Base-by-base conservation (phyloP, 1,140 invertebrate species). In the Campodea augens region DNA sequence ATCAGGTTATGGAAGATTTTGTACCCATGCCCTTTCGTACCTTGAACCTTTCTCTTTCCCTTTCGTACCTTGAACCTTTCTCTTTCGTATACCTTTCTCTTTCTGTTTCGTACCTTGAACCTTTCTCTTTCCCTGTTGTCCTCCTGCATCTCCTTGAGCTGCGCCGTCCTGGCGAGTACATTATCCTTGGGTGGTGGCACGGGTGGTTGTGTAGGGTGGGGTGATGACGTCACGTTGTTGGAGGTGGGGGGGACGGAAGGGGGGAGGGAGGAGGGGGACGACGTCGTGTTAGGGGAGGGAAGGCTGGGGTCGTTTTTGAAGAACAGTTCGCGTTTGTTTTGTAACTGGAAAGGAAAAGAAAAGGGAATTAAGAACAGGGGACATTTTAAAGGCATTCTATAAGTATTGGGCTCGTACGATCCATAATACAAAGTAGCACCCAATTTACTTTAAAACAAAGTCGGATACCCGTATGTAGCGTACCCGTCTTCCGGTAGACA, bases 281-380 rank as follows among this genome's bases (percentile, higher is more conserved):
- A 7, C 27, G 27, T 15, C 27, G 27, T 32, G 27, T 32, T 7
- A 15, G 27, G 15, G 15, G 15, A 15, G 27, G 27, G 7, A 32
- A 15, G 7, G 27, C 7, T 32, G 27, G 44, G 66, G 54, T 66
- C 65, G 54, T 61, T 66, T 60, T 81, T 81, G 64, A 81, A 81
- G 63, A 81, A 81, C 55, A 79, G 63, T 62, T 81, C 78, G 43
- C 78, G 71, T 64, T 81, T 81, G 59, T 71, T 72, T 64, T 79
- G 77, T 60, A 80, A 71, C 78, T 81, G 67, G n/a, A n/a, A n/a
- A n/a, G n/a, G n/a, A n/a, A n/a, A n/a, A n/a, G n/a, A n/a, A n/a
- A n/a, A n/a, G n/a, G n/a, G n/a, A n/a, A n/a, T n/a, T n/a, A n/a
- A n/a, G n/a, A n/a, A n/a, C n/a, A n/a, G n/a, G n/a, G n/a, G n/a